phyloP scores from a whole-genome alignment of 2,797 vertebrate genomes.

The Taeniopygia guttata region DNA sequence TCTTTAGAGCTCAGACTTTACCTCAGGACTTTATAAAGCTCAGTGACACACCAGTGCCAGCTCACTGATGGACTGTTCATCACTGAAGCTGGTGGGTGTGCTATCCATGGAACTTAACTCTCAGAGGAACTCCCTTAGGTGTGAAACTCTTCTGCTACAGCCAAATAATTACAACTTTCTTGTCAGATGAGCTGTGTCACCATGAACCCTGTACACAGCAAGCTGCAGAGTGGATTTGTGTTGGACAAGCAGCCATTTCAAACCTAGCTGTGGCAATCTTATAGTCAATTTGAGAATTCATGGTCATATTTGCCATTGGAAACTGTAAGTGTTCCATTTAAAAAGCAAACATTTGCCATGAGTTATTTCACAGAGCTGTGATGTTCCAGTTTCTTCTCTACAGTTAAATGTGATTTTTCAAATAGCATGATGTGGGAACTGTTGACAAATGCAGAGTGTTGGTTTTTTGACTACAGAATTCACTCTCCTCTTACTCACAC shows the following conservation, averaged over 20 bases:
- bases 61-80: not conserved
- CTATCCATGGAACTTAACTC: not conserved
- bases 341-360: not conserved
- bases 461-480: not conserved
- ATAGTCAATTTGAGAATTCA: not conserved
- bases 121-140: not conserved
- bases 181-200: not conserved
- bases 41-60: not conserved
- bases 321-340: not conserved
- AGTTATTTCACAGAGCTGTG: not conserved
- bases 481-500: not conserved
- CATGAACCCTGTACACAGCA: not conserved
- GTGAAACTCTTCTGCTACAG: not conserved
- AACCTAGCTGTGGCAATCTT: not conserved
- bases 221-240: not conserved
- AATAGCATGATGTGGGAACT: not conserved
- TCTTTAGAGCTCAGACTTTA: not conserved
- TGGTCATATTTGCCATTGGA: not conserved
- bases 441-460: constrained; percentile 5
- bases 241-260: not conserved
- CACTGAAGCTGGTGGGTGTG: not conserved
- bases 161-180: not conserved
- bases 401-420: constrained; percentile 15
- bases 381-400: not conserved
- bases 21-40: not conserved